phyloP scores from a whole-genome alignment of 2,797 vertebrate species.

The Balearica regulorum region DNA sequence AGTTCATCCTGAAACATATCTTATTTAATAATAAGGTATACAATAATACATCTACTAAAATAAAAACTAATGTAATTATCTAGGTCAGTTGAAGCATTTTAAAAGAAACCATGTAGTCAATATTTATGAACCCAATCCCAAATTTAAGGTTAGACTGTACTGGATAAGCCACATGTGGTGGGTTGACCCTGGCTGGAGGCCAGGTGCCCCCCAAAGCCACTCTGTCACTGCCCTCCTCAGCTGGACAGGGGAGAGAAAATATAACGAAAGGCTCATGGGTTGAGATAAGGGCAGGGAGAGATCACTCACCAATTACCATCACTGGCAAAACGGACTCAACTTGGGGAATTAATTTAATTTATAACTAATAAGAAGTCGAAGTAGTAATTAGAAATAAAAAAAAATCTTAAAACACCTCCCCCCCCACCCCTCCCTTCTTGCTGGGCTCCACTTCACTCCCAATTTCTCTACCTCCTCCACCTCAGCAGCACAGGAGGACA shows the following conservation, averaged over 20 bases:
- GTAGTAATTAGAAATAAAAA: neutral
- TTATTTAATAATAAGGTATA: neutral
- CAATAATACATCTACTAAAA: neutral
- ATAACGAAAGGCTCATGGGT: rapidly evolving
- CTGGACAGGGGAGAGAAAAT: neutral
- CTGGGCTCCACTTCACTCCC: neutral
- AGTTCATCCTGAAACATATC: neutral
- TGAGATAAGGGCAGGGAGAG: neutral
- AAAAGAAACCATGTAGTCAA: neutral
- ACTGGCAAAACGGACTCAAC: neutral
- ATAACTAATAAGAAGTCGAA: neutral
- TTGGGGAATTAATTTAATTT: neutral
- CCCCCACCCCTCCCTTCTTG: neutral
- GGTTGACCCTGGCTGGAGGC: neutral
- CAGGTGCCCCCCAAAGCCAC: neutral
- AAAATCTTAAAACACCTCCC: neutral
- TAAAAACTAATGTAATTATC: neutral
- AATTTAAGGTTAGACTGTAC: neutral
- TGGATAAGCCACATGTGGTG: neutral
- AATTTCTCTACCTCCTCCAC: neutral
- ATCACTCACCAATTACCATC: neutral
- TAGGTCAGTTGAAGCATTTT: neutral
- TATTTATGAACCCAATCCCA: neutral
- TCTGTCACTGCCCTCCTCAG: neutral
- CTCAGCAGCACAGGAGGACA: rapidly evolving